Base-by-base conservation (phyloP, 2,888 invertebrate genomes). In the Saturnia japonica region DNA sequence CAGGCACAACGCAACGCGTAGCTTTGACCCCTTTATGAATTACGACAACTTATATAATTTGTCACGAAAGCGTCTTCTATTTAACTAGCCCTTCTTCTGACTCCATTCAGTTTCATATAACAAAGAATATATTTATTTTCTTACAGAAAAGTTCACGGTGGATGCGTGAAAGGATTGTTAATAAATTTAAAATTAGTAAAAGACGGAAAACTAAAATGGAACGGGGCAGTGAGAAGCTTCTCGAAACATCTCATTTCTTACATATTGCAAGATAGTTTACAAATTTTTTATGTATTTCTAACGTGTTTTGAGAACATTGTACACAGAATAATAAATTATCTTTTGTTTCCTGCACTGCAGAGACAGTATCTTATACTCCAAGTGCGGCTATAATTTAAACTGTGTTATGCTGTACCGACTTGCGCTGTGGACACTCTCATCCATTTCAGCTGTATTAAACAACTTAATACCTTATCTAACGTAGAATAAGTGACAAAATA, bases 271-370 rank as follows among this genome's bases (percentile, higher is more conserved):
- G 6, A 60, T 28, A 22, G 11, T 14, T 60, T 60, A 12, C 57
- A 28, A 60, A 28, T 28, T 14, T 14, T 14, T 28, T 60, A 28
- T 60, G 28, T 60, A 11, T 22, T 60, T 12, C 57, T 60, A 25
- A 57, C 25, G 12, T 57, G 28, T 25, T 25, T 14, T 25, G 25
- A 60, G 28, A 60, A 60, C 57, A 60, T 60, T 60, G 57, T 60
- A 60, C 57, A 60, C 25, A 60, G 57, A 60, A 60, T 60, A 60
- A 60, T 60, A 60, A 60, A 60, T 60, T 25, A 28, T 60, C 25
- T 28, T 60, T 60, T 60, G 28, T 60, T 60, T 60, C 57, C 57
- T 60, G 57, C 28, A 60, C 57, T 60, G 57, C 57, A 28, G 57
- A 28, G 57, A 60, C 57, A 60, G 57, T 60, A 60, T 60, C 57